A percentile compares a stretch with the other conserved stretches of the same genome.
phyloP scores from a whole-genome alignment of 2,797 vertebrate species.

The Platalea minor region DNA sequence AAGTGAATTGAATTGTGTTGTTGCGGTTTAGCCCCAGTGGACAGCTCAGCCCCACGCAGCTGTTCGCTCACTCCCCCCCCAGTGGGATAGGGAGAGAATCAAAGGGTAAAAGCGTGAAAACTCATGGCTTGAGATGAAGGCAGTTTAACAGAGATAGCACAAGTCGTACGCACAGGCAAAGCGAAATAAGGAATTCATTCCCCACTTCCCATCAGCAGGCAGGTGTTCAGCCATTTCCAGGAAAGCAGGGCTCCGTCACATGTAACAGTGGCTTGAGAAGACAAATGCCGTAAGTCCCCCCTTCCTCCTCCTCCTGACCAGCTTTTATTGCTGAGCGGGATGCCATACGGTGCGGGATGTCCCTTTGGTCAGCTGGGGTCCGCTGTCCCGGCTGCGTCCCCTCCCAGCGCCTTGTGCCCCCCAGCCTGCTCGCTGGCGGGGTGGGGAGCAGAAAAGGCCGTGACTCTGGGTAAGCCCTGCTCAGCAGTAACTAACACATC shows the following conservation, averaged over 20 bases:
- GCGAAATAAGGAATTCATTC: background rate
- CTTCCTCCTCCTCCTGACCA: no score
- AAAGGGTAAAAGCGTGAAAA: background rate
- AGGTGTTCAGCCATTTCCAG: background rate
- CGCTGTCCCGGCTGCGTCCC: background rate
- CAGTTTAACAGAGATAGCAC: background rate
- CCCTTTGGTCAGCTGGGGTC: background rate
- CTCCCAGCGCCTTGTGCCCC: background rate
- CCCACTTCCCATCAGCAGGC: background rate
- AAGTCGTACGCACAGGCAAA: background rate
- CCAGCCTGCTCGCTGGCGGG: background rate
- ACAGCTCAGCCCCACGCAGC: background rate
- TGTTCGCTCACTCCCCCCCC: fast-evolving
- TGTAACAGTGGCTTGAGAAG: fast-evolving
- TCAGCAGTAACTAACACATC: background rate
- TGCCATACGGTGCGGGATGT: no score
- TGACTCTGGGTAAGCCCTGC: background rate
- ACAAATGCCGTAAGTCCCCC: background rate
- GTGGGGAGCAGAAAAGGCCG: background rate
- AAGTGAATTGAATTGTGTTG: background rate
- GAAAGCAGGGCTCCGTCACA: fast-evolving
- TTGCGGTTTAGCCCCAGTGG: background rate
- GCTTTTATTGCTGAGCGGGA: background rate
- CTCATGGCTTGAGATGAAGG: no score
- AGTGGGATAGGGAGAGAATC: background rate